Evolutionary conservation across 2,797 vertebrate species (phyloP).

Genomic region (Siniperca scherzeri): DNA sequence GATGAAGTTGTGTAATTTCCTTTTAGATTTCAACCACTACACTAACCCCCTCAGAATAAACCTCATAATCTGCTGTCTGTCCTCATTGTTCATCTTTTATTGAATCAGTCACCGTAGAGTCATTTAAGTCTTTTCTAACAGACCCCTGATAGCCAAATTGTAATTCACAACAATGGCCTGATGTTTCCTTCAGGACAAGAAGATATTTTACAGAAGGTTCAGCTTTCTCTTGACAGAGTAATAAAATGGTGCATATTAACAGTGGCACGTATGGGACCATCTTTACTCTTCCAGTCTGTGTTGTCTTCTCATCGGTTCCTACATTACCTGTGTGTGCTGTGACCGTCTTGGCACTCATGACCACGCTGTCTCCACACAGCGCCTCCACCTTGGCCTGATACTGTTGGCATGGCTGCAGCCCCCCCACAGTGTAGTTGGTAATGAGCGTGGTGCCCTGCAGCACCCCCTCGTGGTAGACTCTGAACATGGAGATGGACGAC

Average conservation of each 20-base stretch:
- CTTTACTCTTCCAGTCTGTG: neutral
- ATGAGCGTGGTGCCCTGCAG: constrained; percentile 66
- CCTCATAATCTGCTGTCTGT: too few species aligned
- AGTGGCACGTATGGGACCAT: too few species aligned
- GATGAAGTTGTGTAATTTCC: neutral
- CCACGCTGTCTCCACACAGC: constrained; percentile 73
- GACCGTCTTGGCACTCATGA: constrained; percentile 67
- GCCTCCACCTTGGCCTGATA: constrained; percentile 78
- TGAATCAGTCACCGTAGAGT: neutral
- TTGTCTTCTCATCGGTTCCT: neutral
- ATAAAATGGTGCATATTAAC: neutral
- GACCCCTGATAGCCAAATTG: neutral
- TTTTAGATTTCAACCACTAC: neutral
- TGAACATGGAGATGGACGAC: constrained; percentile 75
- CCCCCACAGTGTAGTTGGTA: constrained; percentile 65
- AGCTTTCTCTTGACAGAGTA: neutral
- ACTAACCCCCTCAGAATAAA: neutral
- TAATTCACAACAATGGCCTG: too few species aligned
- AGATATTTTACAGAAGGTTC: neutral
- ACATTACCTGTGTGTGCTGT: constrained; percentile 73
- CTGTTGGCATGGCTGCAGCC: constrained; percentile 69
- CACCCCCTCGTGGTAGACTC: constrained; percentile 73
- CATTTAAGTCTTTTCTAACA: neutral
- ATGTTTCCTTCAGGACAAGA: neutral
- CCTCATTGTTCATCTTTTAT: neutral